These are phyloP conservation scores for Spilogale gracilis DNA, from an alignment of 2,113 vertebrate genomes.

Conservation along the genomic window DNA sequence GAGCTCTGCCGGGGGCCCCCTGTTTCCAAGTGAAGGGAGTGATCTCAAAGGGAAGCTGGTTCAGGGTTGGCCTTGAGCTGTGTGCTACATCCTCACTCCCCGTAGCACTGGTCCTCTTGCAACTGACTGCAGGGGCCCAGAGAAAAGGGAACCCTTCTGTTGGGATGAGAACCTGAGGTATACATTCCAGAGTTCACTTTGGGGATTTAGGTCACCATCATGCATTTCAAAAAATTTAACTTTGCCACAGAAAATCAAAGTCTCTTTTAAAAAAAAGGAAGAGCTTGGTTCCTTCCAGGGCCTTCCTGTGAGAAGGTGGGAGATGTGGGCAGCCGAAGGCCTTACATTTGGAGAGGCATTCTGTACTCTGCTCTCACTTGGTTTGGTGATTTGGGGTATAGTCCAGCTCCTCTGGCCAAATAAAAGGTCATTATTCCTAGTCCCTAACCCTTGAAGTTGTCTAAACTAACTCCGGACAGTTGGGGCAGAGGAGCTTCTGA, in stretches of 20 bases:
- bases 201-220: not conserved
- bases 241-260: constrained; percentile 8
- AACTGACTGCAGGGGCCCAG: not conserved
- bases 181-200: not conserved
- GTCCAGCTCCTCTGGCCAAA: not conserved
- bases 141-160: not conserved
- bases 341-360: not conserved
- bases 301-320: constrained; percentile 23
- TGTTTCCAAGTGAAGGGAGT: constrained; percentile 52
- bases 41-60: not conserved
- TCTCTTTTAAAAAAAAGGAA: not conserved
- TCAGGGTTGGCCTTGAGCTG: not conserved
- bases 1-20: not conserved
- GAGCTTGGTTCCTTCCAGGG: not conserved
- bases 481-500: not conserved
- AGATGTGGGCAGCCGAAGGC: not conserved
- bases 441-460: constrained; percentile 34
- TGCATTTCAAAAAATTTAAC: not conserved
- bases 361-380: not conserved
- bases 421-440: not conserved
- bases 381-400: not conserved
- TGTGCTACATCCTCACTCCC: not conserved
- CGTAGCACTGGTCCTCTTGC: not conserved
- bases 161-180: not conserved
- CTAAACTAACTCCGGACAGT: not conserved